These are phyloP conservation scores for Idaea dimidiata DNA, from an alignment of 2,888 invertebrate species.

Conservation along the genomic window DNA sequence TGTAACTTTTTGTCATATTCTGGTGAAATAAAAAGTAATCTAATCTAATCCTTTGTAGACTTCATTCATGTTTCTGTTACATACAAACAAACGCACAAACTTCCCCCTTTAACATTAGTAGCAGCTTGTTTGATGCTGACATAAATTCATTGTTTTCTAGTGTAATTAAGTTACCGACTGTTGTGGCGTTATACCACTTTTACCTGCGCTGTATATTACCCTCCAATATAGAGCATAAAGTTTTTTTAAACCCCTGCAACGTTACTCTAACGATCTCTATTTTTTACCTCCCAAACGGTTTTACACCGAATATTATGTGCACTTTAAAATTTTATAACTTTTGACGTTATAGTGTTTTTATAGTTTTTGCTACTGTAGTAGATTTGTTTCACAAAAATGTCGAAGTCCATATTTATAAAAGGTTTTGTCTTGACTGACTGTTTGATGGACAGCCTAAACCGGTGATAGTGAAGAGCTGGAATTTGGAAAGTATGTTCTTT, in stretches of 20 bases:
- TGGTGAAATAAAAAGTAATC: no score
- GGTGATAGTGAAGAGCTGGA: no score
- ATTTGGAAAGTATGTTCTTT: no score
- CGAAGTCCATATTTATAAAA: no score
- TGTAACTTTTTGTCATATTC: no score
- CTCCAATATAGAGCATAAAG: not conserved
- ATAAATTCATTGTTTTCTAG: not conserved
- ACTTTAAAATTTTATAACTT: not conserved
- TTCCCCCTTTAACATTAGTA: no score
- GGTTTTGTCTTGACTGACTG: no score
- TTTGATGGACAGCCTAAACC: no score
- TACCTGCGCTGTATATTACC: constrained; percentile 5
- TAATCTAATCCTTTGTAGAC: no score
- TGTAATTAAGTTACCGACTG: constrained; percentile 8
- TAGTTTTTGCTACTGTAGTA: not conserved
- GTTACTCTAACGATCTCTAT: not conserved
- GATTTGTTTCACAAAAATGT: no score
- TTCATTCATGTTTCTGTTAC: no score
- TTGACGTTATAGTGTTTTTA: not conserved
- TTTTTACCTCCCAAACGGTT: not conserved
- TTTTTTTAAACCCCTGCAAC: constrained; percentile 1
- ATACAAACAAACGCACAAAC: no score
- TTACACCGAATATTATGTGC: not conserved
- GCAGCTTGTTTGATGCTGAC: not conserved
- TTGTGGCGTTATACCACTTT: constrained; percentile 1